phyloP scores from a whole-genome alignment of 2,113 vertebrate genomes.

The Arothron firmamentum region DNA sequence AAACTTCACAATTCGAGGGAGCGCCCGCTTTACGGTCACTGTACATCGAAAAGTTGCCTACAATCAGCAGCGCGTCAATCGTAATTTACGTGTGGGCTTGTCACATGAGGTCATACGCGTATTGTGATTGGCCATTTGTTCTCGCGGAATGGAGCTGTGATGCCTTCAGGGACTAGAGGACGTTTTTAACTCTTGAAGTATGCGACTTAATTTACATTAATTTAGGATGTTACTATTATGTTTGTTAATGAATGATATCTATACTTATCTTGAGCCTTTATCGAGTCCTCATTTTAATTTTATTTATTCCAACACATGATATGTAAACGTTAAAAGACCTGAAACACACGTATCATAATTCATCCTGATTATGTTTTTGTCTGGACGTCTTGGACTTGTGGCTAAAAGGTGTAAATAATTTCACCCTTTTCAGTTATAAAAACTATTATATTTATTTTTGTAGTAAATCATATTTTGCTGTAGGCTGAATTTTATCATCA shows the following conservation, averaged over 20 bases:
- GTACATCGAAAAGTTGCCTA: conserved; percentile 34
- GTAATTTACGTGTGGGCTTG: conserved; percentile 44
- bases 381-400: too few relatives aligned
- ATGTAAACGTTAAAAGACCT: too few relatives aligned
- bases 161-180: conserved; percentile 8
- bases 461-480: too few relatives aligned
- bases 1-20: conserved; percentile 1
- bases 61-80: conserved; percentile 45
- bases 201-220: neutral
- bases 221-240: neutral
- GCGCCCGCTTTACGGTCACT: conserved; percentile 26
- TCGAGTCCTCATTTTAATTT: too few relatives aligned
- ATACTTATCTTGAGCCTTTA: too few relatives aligned
- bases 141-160: conserved; percentile 10
- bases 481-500: too few relatives aligned
- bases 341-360: too few relatives aligned
- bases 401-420: too few relatives aligned
- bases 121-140: conserved; percentile 38
- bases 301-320: too few relatives aligned
- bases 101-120: conserved; percentile 36
- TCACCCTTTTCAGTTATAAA: too few relatives aligned
- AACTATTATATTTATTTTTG: too few relatives aligned
- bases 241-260: neutral
- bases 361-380: too few relatives aligned
- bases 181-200: neutral